phyloP scores from a whole-genome alignment of 2,797 vertebrate genomes.

The Argentina silus region DNA sequence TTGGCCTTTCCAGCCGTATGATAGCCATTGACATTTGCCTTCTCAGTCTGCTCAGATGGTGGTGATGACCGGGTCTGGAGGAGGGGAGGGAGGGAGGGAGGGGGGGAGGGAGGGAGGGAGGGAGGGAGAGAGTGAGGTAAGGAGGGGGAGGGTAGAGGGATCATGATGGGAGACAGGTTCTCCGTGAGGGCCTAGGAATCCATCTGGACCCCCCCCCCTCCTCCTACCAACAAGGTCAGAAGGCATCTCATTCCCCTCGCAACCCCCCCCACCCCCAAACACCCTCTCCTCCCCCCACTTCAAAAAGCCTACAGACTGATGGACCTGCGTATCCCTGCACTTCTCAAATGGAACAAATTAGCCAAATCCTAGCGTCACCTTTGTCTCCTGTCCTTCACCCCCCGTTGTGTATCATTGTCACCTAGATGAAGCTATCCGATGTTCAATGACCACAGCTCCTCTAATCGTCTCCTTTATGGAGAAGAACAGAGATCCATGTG shows the following conservation, averaged over 20 bases:
- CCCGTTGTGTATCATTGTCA: no score
- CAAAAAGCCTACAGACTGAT: background rate
- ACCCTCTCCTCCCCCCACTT: background rate
- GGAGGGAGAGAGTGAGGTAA: constrained; percentile 13
- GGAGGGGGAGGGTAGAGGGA: constrained; percentile 29
- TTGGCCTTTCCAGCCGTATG: constrained; percentile 79
- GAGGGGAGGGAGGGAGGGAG: constrained; percentile 28
- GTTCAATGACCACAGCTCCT: no score
- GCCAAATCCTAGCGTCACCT: background rate
- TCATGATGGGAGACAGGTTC: background rate
- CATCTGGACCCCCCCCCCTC: constrained; percentile 61
- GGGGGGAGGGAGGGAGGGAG: constrained; percentile 28
- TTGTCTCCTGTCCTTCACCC: background rate
- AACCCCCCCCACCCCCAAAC: background rate
- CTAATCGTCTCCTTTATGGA: no score
- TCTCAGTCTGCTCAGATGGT: constrained; percentile 74
- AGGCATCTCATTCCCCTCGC: background rate
- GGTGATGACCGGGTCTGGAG: constrained; percentile 69
- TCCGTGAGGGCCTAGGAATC: constrained; percentile 54
- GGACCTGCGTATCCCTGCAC: background rate
- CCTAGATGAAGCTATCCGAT: no score
- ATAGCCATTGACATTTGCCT: constrained; percentile 80
- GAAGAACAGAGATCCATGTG: constrained; percentile 7
- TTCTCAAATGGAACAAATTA: background rate
- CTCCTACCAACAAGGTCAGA: background rate